Percentiles rank a stretch among this genome's conserved stretches.
Evolutionary conservation across 2,888 invertebrate species (phyloP).

Genomic region (Dryocosmus kuriphilus): DNA sequence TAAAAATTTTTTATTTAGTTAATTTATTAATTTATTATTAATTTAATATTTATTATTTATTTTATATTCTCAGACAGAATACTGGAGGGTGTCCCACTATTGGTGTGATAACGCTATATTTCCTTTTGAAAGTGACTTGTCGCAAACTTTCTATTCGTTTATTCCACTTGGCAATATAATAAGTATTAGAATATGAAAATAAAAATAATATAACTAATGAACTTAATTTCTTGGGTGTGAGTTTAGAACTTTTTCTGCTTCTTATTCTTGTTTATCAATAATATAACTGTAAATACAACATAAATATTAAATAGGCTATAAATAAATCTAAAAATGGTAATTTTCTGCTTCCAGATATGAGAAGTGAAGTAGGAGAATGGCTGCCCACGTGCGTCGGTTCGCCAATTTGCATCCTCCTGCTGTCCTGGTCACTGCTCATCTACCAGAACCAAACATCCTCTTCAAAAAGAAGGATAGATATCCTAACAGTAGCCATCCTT

Average conservation of each 20-base stretch:
- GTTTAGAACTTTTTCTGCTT: too few species aligned
- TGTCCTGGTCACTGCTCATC: conserved; percentile 78
- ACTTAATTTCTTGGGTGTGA: too few species aligned
- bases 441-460: conserved; percentile 77
- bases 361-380: conserved; percentile 77
- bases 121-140: too few species aligned
- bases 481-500: conserved; percentile 78
- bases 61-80: too few species aligned
- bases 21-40: too few species aligned
- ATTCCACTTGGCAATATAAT: too few species aligned
- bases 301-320: neutral
- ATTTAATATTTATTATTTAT: too few species aligned
- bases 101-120: too few species aligned
- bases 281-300: neutral
- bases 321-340: neutral
- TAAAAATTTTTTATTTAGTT: too few species aligned
- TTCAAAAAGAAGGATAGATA: conserved; percentile 77
- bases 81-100: too few species aligned
- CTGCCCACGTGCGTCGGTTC: conserved; percentile 78
- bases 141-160: too few species aligned
- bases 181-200: neutral
- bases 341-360: conserved; percentile 69
- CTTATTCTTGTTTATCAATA: too few species aligned
- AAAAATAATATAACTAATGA: neutral
- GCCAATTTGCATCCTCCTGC: conserved; percentile 76